phyloP scores from a whole-genome alignment of 2,888 invertebrate species.

The Tiphia femorata region DNA sequence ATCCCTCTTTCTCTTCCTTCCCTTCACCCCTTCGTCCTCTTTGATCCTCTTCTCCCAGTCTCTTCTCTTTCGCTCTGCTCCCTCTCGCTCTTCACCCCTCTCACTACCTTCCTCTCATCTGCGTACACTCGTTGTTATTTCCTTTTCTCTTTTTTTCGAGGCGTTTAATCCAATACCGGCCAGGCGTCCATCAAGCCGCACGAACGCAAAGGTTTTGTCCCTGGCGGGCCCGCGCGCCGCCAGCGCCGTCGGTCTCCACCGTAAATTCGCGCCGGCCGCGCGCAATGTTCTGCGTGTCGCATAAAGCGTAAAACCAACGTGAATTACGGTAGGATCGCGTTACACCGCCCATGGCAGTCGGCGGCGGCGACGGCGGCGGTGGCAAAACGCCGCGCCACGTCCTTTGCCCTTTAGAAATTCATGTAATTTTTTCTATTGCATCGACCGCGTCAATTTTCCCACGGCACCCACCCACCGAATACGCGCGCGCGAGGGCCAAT shows the following conservation, averaged over 20 bases:
- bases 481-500: background rate
- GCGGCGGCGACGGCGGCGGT: constrained; percentile 59
- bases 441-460: constrained; percentile 51
- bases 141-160: constrained; percentile 51
- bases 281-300: constrained; percentile 66
- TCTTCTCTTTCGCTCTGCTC: constrained; percentile 12
- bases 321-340: constrained; percentile 69
- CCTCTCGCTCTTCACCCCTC: constrained; percentile 5
- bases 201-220: constrained; percentile 66
- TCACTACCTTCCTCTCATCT: constrained; percentile 2
- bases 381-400: constrained; percentile 62
- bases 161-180: constrained; percentile 64
- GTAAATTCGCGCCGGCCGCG: constrained; percentile 64
- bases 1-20: constrained; percentile 11
- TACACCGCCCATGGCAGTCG: constrained; percentile 56
- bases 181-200: constrained; percentile 65
- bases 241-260: constrained; percentile 54
- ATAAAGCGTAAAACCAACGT: constrained; percentile 68
- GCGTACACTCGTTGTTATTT: constrained; percentile 44
- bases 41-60: background rate
- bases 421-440: constrained; percentile 55
- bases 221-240: constrained; percentile 22
- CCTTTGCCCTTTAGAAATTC: constrained; percentile 63
- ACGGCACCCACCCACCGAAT: constrained; percentile 35
- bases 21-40: constrained; percentile 13